Base-by-base conservation (phyloP, 2,113 vertebrate genomes). In the Coptodon bakossiorum region DNA sequence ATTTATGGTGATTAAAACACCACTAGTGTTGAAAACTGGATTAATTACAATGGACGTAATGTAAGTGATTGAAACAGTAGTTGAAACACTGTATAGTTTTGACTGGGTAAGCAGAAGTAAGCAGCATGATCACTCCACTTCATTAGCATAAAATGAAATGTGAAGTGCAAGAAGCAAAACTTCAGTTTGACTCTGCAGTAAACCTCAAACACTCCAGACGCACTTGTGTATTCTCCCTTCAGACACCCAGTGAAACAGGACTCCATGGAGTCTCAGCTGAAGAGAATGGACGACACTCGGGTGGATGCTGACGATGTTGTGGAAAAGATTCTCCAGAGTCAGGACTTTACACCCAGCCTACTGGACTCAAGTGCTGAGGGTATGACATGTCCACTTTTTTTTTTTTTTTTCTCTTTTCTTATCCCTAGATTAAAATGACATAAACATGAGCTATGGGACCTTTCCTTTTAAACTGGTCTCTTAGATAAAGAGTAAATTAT, bases 251-350 rank as follows among this genome's bases (percentile, higher is more conserved):
- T 98, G 90, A 99, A 99, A 94, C 98, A 99, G 92, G 98, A 99
- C 94, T 99, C 98, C 10, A 98, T 99, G 88, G 98, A 99, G 92
- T 99, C 97, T 66, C 98, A 99, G 95, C 92, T 99, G 38, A 99
- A 99, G 92, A 96, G 98, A 40, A 97, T 99, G 10, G 98, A 99
- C 59, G 98, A 98, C 86, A 99, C 98, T 12, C 97, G 98, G 90
- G 98, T 99, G 88, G 98, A 99, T 53, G 98, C 98, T 27, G 98
- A 99, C 50, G 98, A 99, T 45, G 94, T 99, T 36, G 97, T 99
- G 59, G 98, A 99, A 95, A 99, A 98, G 93, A 99, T 99, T 92
- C 95, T 99, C 19, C 98, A 99, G 90, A 98, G 97, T 93, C 98
- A 99, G 91, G 98, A 99, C 93, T 99, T 99, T 91, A 99, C 97